Base-by-base conservation (phyloP, 2,888 invertebrate genomes). In the Drosophila diplacantha region DNA sequence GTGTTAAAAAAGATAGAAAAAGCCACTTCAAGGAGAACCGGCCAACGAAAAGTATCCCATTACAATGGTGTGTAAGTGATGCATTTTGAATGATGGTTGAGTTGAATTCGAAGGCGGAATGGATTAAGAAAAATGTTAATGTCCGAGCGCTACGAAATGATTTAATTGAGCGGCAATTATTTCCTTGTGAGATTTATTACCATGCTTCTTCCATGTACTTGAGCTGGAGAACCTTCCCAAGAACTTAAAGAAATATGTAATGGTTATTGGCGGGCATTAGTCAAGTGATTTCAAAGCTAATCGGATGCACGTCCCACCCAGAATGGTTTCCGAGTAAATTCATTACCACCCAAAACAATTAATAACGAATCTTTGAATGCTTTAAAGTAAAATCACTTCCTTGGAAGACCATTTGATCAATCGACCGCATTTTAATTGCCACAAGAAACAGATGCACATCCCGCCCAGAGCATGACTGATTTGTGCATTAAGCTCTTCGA, bases 11-110 rank as follows among this genome's bases (percentile, higher is more conserved):
- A 55, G 52, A 57, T 70, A 63, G 37, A 73, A 78, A 66, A 61
- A 38, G 58, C 59, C 22, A 71, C 74, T 66, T 69, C 76, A 77
- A 77, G 83, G 83, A 73, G 74, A 77, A 82, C 83, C 69, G 44
- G 66, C 35, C 47, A 43, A 58, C 58, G 35, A 29, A 39, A 43
- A 50, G 60, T 56, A 58, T 66, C 51, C 39, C 58, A 51, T 52
- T 66, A 66, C 51, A 66, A 58, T 58, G 47, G 43, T 38, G 41
- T 58, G 49, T 20, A 34, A 46, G 46, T 61, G 61, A 61, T 61
- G 61, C 61, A 61, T 37, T 61, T 61, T 43, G 50, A 50, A 61
- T 61, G 61, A 61, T 61, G 43, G 50, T 37, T 43, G 35, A 61
- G 61, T 50, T 50, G 61, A 39, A 61, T 61, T 43, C 50, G 61